These are phyloP conservation scores for Lithophane socia DNA, from an alignment of 2,888 invertebrate genomes.

Conservation along the genomic window DNA sequence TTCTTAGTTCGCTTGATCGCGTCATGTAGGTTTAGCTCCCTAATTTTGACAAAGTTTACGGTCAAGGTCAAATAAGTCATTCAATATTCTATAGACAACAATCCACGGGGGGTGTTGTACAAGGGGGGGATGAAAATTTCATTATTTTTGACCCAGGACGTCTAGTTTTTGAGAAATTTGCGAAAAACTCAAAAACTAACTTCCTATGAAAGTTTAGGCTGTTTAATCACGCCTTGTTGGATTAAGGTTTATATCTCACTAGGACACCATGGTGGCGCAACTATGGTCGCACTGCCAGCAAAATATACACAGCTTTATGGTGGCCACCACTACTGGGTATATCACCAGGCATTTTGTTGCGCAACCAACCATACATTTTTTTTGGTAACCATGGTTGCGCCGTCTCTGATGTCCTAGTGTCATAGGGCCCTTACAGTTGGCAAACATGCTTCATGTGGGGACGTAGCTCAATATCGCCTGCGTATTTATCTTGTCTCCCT, in stretches of 20 bases:
- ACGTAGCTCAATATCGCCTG: background rate
- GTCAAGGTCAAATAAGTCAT: background rate
- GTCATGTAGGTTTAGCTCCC: no score
- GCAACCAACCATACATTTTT: background rate
- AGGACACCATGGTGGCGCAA: no score
- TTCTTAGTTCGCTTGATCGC: background rate
- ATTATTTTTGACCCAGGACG: no score
- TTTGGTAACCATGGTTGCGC: no score
- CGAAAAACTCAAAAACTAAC: background rate
- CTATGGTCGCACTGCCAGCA: background rate
- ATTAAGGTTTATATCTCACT: background rate
- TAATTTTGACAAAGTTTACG: background rate
- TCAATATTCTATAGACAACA: no score
- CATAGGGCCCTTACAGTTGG: background rate
- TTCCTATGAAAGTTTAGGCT: background rate
- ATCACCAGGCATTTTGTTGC: no score
- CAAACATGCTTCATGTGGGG: background rate
- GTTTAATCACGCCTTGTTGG: background rate
- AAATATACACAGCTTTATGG: no score
- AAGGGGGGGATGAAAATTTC: no score
- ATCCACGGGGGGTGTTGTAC: no score
- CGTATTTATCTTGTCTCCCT: background rate
- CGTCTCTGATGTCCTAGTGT: no score
- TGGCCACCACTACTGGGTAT: no score
- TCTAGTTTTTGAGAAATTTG: background rate